These are phyloP conservation scores for Tapirus terrestris DNA, from an alignment of 2,113 vertebrate genomes.

Conservation along the genomic window DNA sequence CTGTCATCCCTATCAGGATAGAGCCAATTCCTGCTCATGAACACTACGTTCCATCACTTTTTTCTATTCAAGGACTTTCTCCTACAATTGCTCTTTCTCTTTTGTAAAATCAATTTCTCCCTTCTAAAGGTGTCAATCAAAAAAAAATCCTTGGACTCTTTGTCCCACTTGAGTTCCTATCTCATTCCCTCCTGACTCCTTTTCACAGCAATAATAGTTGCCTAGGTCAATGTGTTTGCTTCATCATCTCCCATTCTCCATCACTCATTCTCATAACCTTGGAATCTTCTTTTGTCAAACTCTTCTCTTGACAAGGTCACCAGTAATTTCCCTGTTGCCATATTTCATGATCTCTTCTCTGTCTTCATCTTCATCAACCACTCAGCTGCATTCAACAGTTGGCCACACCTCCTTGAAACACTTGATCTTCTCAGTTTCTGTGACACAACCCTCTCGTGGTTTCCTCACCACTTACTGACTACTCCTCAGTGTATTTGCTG, in stretches of 20 bases:
- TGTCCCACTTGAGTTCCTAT: not conserved
- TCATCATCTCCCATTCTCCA: not conserved
- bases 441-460: not conserved
- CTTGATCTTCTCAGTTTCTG: not conserved
- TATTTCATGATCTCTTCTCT: not conserved
- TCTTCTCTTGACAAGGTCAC: not conserved
- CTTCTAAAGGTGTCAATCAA: not conserved
- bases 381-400: not conserved
- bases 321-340: not conserved
- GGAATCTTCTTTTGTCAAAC: not conserved
- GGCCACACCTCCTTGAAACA: not conserved
- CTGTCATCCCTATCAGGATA: not conserved
- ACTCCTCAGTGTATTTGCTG: not conserved
- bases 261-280: not conserved
- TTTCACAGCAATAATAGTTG: not conserved
- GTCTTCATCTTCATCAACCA: not conserved
- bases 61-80: not conserved
- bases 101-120: not conserved
- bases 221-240: not conserved
- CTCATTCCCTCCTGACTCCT: not conserved
- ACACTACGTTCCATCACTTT: not conserved
- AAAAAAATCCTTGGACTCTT: not conserved
- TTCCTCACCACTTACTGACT: not conserved
- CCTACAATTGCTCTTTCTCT: not conserved
- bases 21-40: not conserved